Evolutionary conservation across 1,140 invertebrate species (phyloP), one percentile per base, ranked within the genome.

Genomic region (Caenorhabditis briggsae): DNA sequence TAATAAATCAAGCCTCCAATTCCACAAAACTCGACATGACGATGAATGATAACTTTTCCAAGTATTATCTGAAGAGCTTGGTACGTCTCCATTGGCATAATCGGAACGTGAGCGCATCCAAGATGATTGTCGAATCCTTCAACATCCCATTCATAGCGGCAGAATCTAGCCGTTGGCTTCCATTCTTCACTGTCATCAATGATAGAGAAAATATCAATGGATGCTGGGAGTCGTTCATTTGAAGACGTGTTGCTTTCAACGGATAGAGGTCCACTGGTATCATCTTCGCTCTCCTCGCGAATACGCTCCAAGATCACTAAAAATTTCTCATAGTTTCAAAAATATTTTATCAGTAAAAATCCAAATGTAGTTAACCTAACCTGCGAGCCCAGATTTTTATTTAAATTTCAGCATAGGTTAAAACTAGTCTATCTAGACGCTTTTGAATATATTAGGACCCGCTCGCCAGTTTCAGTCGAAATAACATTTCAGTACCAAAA

Each of bases 81-180:
- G 46, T 50, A 70, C 1, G 33, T 46, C 18, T 9, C 11, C 70
- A 78, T 78, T 78, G 70, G 70, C 7, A 78, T 7, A 25, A 18
- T 50, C 7, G 70, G 70, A 23, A 78, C 70, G 50, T 78, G 70
- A 11, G 70, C 12, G 20, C 12, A 53, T 50, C 70, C 70, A 53
- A 78, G 20, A 50, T 78, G 70, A 23, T 78, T 78, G 20, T 78
- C 70, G 23, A 46, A 78, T 20, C 70, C 70, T 11, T 23, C n/a
- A 23, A 5, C 9, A 50, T 78, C 70, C 16, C 3, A 12, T 78
- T 78, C 70, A 23, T 78, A 78, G 5, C 70, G 70, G 23, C 12
- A 46, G 23, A 78, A 78, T 78, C 70, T 48, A 3, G 70, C 48
- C 0, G 33, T 46, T 50, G 43, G 70, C 11, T 50, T 78, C 70